A percentile compares a stretch with the other conserved stretches of the same genome.
Evolutionary conservation across 2,797 vertebrate genomes (phyloP).

Genomic region (Eulemur albifrons): DNA sequence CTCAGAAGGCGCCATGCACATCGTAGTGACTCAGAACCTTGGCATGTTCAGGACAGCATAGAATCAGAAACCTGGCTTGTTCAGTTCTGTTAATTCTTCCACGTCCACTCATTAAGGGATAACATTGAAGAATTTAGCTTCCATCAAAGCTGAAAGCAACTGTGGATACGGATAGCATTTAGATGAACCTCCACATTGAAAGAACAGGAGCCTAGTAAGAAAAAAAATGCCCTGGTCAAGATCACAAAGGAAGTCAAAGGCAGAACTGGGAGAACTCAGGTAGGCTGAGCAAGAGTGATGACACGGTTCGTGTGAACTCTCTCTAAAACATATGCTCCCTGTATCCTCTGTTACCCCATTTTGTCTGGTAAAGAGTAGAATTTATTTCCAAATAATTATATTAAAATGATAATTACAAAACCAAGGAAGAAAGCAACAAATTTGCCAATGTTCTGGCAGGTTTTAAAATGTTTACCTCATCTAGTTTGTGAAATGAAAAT

Average conservation of each 20-base stretch:
- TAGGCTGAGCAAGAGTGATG: background rate
- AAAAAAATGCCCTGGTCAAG: background rate
- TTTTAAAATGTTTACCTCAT: constrained; percentile 17
- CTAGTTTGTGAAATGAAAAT: constrained; percentile 30
- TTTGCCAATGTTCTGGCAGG: background rate
- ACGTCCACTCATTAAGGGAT: constrained; percentile 13
- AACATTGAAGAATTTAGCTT: background rate
- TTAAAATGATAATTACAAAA: constrained; percentile 37
- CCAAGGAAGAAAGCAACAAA: background rate
- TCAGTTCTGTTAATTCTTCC: constrained; percentile 31
- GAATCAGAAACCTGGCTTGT: background rate
- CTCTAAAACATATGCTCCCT: background rate
- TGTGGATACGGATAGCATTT: background rate
- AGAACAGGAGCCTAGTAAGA: background rate
- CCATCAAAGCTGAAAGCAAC: background rate
- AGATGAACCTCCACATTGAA: background rate
- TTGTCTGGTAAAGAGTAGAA: background rate
- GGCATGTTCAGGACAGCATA: background rate
- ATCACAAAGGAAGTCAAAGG: background rate
- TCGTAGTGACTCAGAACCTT: background rate
- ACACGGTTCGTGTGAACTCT: background rate
- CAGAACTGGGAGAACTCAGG: background rate
- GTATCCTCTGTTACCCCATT: background rate
- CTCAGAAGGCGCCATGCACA: background rate
- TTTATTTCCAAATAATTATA: background rate